Evolutionary conservation across 2,888 invertebrate species (phyloP).

Genomic region (Ceramica pisi): DNA sequence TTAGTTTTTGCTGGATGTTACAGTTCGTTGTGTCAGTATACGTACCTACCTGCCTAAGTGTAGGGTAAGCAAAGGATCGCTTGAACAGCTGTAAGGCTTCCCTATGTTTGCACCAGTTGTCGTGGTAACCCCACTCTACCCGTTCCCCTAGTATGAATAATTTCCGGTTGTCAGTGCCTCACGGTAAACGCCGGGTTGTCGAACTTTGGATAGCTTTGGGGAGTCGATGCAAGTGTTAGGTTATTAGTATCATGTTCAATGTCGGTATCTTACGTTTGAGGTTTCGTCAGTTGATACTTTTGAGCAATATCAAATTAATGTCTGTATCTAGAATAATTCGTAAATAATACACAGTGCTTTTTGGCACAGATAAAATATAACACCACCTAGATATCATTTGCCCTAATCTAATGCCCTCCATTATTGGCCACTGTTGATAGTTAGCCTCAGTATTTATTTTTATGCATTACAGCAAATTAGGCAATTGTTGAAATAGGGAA

Average conservation of each 20-base stretch:
- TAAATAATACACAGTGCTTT: not conserved
- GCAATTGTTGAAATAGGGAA: not conserved
- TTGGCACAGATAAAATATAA: not conserved
- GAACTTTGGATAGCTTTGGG: constrained; percentile 65
- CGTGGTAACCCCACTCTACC: constrained; percentile 81
- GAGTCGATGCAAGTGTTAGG: constrained; percentile 41
- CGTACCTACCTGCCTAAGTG: constrained; percentile 15
- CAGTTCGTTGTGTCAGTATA: not conserved
- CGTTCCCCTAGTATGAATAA: constrained; percentile 75
- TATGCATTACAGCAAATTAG: not conserved
- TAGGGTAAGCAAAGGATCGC: constrained; percentile 48
- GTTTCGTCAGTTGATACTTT: constrained; percentile 37
- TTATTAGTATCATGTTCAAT: constrained; percentile 33
- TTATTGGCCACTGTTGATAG: no score
- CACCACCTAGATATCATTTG: constrained; percentile 5
- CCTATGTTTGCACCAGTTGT: constrained; percentile 84
- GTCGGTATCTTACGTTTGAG: constrained; percentile 15
- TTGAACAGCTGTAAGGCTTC: constrained; percentile 76
- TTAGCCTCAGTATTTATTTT: not conserved
- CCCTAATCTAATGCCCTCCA: not conserved
- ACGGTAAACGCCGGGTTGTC: constrained; percentile 58
- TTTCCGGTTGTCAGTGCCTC: constrained; percentile 83
- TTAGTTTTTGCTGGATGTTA: not conserved
- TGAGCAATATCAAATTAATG: constrained; percentile 38
- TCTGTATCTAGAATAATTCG: not conserved